Conservation (phyloP, 2,888 invertebrate genomes). For the Pollenia labialis region DNA sequence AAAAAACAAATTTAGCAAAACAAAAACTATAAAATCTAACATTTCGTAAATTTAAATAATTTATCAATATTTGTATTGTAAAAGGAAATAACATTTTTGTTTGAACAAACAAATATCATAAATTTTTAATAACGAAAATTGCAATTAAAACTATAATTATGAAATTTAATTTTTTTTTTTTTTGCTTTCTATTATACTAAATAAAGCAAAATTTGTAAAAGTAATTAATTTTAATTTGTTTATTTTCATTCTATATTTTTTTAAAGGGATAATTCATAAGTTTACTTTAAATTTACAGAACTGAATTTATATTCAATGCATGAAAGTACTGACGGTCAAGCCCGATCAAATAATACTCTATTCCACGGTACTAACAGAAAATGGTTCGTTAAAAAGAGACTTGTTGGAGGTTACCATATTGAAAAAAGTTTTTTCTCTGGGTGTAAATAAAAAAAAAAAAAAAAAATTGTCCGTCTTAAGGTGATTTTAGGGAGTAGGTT, state of each 20-base stretch:
- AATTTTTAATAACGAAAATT: conserved; percentile 15
- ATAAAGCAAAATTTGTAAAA: conserved; percentile 18
- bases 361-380: too few relatives aligned
- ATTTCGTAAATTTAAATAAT: neutral
- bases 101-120: neutral
- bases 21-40: neutral
- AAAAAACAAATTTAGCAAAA: neutral
- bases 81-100: neutral
- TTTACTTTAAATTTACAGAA: neutral
- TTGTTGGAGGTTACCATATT: too few relatives aligned
- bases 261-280: neutral
- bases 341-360: too few relatives aligned
- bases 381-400: too few relatives aligned
- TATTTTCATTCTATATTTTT: conserved; percentile 6
- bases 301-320: too few relatives aligned
- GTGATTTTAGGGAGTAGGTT: too few relatives aligned
- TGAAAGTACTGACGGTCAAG: too few relatives aligned
- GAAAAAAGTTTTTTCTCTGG: too few relatives aligned
- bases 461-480: too few relatives aligned
- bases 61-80: neutral
- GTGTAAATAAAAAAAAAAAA: too few relatives aligned
- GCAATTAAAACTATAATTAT: conserved; percentile 18
- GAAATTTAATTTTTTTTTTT: neutral
- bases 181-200: neutral
- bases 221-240: conserved; percentile 38